Evolutionary conservation across 64 coral and sea anemone genomes (phyloP).

Genomic region (Dendrophyllia cribrosa): DNA sequence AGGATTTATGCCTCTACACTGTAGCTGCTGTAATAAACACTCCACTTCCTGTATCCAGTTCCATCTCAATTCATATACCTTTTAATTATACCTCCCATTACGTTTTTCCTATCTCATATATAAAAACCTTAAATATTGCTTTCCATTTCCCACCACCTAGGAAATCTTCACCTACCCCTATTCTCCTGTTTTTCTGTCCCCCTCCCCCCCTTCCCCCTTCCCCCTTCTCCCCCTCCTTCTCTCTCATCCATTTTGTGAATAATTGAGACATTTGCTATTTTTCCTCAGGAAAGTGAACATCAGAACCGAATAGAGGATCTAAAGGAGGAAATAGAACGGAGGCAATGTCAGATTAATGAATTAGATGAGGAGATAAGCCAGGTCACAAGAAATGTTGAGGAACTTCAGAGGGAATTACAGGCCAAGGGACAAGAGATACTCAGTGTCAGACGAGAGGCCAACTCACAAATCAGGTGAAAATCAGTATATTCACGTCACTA

Average conservation of each 20-base stretch:
- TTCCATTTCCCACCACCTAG: too few relatives aligned
- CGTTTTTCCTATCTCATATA: too few relatives aligned
- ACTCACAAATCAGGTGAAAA: conserved; percentile 78
- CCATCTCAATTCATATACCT: too few relatives aligned
- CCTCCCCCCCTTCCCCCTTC: too few relatives aligned
- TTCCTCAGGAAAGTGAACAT: conserved; percentile 71
- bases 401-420: conserved; percentile 82
- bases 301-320: conserved; percentile 84
- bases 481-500: neutral
- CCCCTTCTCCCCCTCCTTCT: neutral
- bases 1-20: too few relatives aligned
- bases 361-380: conserved; percentile 75
- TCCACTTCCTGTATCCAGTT: neutral
- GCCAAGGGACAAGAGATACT: conserved; percentile 92
- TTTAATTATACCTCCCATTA: too few relatives aligned
- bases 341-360: conserved; percentile 74
- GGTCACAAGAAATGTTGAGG: conserved; percentile 46
- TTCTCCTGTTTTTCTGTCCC: too few relatives aligned
- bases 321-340: conserved; percentile 67
- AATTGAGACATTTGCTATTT: neutral
- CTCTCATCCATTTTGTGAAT: too few relatives aligned
- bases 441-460: conserved; percentile 90
- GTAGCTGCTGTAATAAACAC: too few relatives aligned
- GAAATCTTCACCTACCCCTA: too few relatives aligned
- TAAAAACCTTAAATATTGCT: too few relatives aligned